Base-by-base conservation (phyloP, 2,113 vertebrate genomes). In the Myotis brandtii region DNA sequence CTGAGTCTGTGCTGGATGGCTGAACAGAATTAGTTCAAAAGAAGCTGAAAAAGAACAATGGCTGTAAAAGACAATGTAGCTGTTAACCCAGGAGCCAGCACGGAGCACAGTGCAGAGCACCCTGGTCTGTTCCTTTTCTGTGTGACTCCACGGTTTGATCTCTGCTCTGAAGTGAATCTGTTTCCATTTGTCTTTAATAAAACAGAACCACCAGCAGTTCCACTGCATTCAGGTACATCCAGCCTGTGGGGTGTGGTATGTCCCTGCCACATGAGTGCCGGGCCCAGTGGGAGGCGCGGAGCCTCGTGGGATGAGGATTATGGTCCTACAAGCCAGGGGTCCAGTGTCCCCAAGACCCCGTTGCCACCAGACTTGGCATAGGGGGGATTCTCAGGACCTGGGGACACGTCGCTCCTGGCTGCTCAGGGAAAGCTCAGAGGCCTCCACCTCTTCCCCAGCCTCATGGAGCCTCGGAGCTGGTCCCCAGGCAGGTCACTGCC, bases 21-120 rank as follows among this genome's bases (percentile, higher is more conserved):
- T 92, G 91, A 73, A 62, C 87, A 97, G 93, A 80, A 69, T 88
- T 88, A 64, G 89, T 94, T 96, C 92, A 95, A 95, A 96, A 84
- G 48, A 30, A 46, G 52, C 37, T 59, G 48, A 79, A 14, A 84
- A 79, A 95, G 67, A 72, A 77, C 76, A 91, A 79, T 32, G 52
- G 30, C 64, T 97, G 92, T 86, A 59, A 96, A 96, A 96, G 94
- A 70, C 89, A 77, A 56, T 64, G 80, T 37, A 88, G 16, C 25
- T n/a, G 72, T 46, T 86, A 82, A 66, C 79, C 52, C 0, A 0
- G 77, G 80, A 85, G 23, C 0, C 0, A 1, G 86, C 20, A 20
- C 64, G 17, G 1, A 56, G 27, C 37, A 4, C 54, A 23, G 5
- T 1, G 3, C 80, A 91, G 88, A 64, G 64, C 25, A 4, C 90